A percentile compares a stretch with the other conserved stretches of the same genome.
These are phyloP conservation scores for Bellardia bayeri DNA, from an alignment of 2,888 invertebrate genomes.

Conservation along the genomic window DNA sequence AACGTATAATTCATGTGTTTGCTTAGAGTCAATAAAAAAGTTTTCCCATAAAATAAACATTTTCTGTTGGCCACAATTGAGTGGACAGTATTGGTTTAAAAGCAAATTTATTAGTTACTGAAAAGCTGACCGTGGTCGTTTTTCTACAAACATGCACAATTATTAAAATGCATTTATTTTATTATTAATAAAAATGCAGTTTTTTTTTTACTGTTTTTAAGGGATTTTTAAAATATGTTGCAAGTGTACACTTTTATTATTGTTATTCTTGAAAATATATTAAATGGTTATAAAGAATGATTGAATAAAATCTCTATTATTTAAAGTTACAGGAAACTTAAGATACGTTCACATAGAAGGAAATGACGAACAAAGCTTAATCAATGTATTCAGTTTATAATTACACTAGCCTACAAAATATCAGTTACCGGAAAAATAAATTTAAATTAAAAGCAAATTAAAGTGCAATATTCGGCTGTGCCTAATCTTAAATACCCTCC, in stretches of 20 bases:
- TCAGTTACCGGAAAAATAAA: too few relatives aligned
- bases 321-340: too few relatives aligned
- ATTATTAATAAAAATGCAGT: background rate
- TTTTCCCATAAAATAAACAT: slow-evolving; percentile 30
- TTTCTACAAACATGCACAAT: background rate
- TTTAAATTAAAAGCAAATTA: too few relatives aligned
- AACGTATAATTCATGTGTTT: slow-evolving; percentile 23
- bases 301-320: too few relatives aligned
- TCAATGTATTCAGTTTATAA: too few relatives aligned
- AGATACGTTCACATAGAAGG: too few relatives aligned
- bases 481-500: too few relatives aligned
- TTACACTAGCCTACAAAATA: too few relatives aligned
- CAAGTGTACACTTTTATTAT: background rate
- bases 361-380: too few relatives aligned
- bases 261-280: too few relatives aligned
- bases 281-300: too few relatives aligned
- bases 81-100: slow-evolving; percentile 35
- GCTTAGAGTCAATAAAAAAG: slow-evolving; percentile 47
- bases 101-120: slow-evolving; percentile 41
- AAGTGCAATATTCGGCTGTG: too few relatives aligned
- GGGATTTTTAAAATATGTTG: background rate
- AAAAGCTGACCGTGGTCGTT: background rate
- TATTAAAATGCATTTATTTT: background rate
- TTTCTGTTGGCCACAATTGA: slow-evolving; percentile 39
- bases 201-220: background rate